Base-by-base conservation (phyloP, 2,797 vertebrate genomes). In the Argentina silus region DNA sequence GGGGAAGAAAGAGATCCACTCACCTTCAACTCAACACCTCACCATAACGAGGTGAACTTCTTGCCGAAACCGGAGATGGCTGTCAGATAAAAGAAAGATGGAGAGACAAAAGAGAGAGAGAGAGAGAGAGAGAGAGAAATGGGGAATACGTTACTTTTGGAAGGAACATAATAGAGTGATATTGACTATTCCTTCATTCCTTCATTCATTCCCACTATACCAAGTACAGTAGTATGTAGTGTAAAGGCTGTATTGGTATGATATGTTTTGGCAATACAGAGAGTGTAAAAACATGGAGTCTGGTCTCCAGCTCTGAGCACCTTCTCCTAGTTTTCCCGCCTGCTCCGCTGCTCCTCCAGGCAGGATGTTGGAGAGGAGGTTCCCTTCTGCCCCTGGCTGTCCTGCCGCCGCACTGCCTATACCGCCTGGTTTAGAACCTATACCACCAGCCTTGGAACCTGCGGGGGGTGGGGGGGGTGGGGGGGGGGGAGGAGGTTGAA, bases 41-140 rank as follows among this genome's bases (percentile, higher is more conserved):
- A 99, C 95, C 96, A 99, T 82, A 99, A 95, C 6, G 98, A 99
- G 91, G 97, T 96, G 92, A 99, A 98, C 92, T 99, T 99, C 93
- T 99, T 99, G 93, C 98, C 98, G 73, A 99, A 97, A 84, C 97
- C 97, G 70, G 96, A 95, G 87, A 99, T 97, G 62, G 96, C 98
- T 99, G 88, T 3, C 62, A 55, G 64, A 42, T 21, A 14, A 70
- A 3, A 63, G 23, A 47, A 14, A 70, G 55, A 71, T 3, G 44
- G 14, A 53, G 0, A 57, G 10, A 73, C 23, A 55, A 73, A 55
- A 76, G 27, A 53, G 27, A 1, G 80, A 8, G 62, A 72, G 21
- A 79, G 19, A 48, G 44, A 8, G 19, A 59, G 42, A 75, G 11
- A 57, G 14, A 17, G 43, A 60, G 10, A 57, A 51, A 2, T 61